phyloP scores from a whole-genome alignment of 2,888 invertebrate genomes.

The Odontothrips loti region DNA sequence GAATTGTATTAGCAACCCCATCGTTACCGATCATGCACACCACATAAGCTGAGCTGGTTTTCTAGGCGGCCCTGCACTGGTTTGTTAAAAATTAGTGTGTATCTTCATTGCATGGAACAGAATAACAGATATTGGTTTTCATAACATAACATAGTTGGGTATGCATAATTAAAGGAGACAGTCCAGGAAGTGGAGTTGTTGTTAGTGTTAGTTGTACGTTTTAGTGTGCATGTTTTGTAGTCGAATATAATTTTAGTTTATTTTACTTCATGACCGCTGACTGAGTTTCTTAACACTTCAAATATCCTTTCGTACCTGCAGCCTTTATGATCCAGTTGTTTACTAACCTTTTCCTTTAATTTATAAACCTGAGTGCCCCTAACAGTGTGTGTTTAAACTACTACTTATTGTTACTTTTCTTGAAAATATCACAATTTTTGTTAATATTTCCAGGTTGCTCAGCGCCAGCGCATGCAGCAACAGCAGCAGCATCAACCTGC shows the following conservation, averaged over 20 bases:
- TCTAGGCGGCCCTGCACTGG: constrained; percentile 4
- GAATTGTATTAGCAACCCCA: neutral
- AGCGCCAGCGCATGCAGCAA: constrained; percentile 61
- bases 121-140: neutral
- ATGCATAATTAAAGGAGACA: too few species aligned
- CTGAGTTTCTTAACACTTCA: neutral
- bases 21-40: neutral
- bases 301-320: too few species aligned
- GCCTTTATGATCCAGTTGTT: too few species aligned
- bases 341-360: too few species aligned
- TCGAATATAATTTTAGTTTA: neutral
- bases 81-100: neutral
- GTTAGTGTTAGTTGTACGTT: neutral
- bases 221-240: neutral
- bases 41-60: neutral
- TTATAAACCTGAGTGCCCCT: too few species aligned
- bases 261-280: neutral
- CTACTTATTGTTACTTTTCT: neutral
- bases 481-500: constrained; percentile 53
- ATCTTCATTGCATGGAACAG: neutral
- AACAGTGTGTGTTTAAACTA: neutral
- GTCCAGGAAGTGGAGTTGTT: too few species aligned
- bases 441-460: constrained; percentile 54
- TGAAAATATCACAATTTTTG: constrained; percentile 2
- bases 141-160: neutral